Evolutionary conservation across 2,888 invertebrate genomes (phyloP), one percentile per base, ranked within the genome.

Genomic region (Eupithecia subumbrata): DNA sequence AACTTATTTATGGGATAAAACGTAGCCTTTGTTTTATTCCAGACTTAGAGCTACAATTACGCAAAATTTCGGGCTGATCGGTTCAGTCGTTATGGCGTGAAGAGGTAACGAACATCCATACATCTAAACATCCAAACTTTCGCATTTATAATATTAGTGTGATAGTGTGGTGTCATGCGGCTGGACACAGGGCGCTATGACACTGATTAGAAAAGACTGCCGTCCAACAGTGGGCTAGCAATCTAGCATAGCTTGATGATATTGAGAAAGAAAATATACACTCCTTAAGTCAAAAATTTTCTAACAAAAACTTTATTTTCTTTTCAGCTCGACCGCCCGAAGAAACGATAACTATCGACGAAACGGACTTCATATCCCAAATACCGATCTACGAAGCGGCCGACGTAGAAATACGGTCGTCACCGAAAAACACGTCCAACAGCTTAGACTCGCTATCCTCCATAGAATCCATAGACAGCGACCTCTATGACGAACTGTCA

Each of bases 341-440:
- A 18, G 83, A 78, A 69, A 79, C 81, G 60, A 45, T 78, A 8
- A 71, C 75, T 22, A 74, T 74, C 22, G 89, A 91, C 80, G 90
- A 90, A 74, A 85, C 89, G 2, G 92, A 93, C 78, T 87, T 87
- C 79, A 87, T 90, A 82, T 91, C 94, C 4, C 90, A 91, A 76
- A 95, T 95, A 86, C 92, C 93, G 0, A 93, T 94, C 70, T 92
- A 92, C 84, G 92, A 93, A 74, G 89, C 93, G 0, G 88, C 91
- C 0, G 89, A 91, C 25, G 90, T 94, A 0, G 94, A 94, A 83
- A 86, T 90, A 69, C 82, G 89, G 80, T 84, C n/a, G 86, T 90
- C 14, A 86, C 91, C 5, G 83, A 81, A 77, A 82, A 79, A 84
- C 79, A 75, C 82, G 78, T 84, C 90, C 0, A 88, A 90, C 79